Evolutionary conservation across 2,888 invertebrate species (phyloP), one percentile per base, ranked within the genome.

Genomic region (Trachelus tabidus): DNA sequence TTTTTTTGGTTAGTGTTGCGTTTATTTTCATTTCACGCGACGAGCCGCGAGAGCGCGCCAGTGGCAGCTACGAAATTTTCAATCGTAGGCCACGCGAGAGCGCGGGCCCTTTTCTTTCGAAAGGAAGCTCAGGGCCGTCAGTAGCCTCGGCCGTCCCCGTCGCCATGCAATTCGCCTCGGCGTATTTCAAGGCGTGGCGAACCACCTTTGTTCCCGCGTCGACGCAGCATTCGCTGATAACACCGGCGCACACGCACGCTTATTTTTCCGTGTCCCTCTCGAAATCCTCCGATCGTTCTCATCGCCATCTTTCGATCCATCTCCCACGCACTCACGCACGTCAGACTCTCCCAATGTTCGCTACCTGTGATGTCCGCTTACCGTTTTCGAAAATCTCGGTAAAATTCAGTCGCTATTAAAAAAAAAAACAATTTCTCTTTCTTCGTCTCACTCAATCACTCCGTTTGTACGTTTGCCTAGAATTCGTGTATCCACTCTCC

Each of bases 1-100:
- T 56, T 56, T 86, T 56, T 56, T 86, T 80, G 81, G 83, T 75
- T 81, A 71, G 71, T 56, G 56, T 56, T 56, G 23, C 56, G 74
- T 78, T 81, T 79, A 34, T 79, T 75, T 69, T 78, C 73, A 73
- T 76, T 69, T 79, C 56, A 23, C 56, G 56, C 56, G 56, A 56
- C 23, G 23, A 56, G 40, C 40, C 40, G 23, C 40, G 6, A 40
- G 40, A 40, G 23, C 56, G 23, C 23, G 4, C 3, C 6, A 15
- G 0, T 40, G 56, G 56, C 23, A 73, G 75, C 78, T 56, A 56
- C 30, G 30, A 37, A 69, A 73, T 40, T 68, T 74, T 71, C 35
- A 77, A 11, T 30, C 79, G 75, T 56, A 34, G 35, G 35, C 56
- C 68, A 69, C 34, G 35, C 73, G 35, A 34, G 75, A 71, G 30